A percentile compares a stretch with the other conserved stretches of the same genome.
These are phyloP conservation scores for Amphipoea lucens DNA, from an alignment of 2,888 invertebrate genomes.

Conservation along the genomic window DNA sequence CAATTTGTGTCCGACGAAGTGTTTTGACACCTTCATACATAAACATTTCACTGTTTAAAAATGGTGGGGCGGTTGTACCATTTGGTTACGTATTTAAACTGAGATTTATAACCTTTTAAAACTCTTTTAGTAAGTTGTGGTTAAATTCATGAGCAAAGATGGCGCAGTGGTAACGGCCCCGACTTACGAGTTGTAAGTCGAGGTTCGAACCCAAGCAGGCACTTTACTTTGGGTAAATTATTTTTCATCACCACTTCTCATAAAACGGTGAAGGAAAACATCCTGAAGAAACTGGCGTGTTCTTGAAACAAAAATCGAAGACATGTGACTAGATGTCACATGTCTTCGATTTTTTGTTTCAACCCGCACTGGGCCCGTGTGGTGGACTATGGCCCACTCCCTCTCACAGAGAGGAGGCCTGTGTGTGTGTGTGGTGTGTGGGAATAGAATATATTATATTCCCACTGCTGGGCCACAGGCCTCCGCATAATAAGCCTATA, in stretches of 20 bases:
- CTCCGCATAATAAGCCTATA: too few relatives aligned
- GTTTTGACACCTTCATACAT: conserved; percentile 89
- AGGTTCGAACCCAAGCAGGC: too few relatives aligned
- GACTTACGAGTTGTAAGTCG: background rate
- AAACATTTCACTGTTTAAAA: conserved; percentile 82
- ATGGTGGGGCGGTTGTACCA: conserved; percentile 55
- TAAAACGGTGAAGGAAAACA: background rate
- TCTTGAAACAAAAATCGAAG: background rate
- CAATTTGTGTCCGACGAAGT: conserved; percentile 86
- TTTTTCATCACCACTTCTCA: background rate
- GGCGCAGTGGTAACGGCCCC: background rate
- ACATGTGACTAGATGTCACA: too few relatives aligned
- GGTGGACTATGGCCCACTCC: background rate
- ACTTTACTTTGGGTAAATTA: background rate
- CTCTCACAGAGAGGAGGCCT: too few relatives aligned
- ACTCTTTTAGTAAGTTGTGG: background rate
- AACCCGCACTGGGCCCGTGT: background rate
- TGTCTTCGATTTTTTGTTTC: too few relatives aligned
- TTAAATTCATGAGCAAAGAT: background rate
- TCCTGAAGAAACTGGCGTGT: background rate
- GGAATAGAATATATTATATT: too few relatives aligned
- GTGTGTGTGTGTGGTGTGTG: too few relatives aligned
- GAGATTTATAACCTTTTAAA: background rate
- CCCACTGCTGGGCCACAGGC: too few relatives aligned
- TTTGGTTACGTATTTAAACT: conserved; percentile 7